Percentiles rank a stretch among this genome's conserved stretches.
phyloP scores from a whole-genome alignment of 2,797 vertebrate species.

The Schizopygopsis malacanthus region DNA sequence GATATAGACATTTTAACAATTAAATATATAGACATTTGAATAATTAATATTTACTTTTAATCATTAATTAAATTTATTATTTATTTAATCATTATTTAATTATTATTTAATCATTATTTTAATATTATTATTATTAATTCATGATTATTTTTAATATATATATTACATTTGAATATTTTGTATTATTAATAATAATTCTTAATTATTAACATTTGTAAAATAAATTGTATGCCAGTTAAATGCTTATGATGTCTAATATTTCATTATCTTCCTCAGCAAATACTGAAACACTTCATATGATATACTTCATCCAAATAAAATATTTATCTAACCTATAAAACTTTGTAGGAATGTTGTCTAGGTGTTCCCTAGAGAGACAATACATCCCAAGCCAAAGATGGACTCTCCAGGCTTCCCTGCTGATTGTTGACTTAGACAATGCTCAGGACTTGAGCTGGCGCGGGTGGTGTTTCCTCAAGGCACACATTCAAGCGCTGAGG shows the following conservation, averaged over 20 bases:
- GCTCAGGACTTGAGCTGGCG: constrained; percentile 6
- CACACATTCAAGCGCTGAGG: constrained; percentile 60
- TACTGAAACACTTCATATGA: neutral
- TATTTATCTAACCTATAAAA: neutral
- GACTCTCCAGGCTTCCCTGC: neutral
- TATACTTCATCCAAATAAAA: neutral
- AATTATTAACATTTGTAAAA: neutral
- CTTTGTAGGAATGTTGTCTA: neutral
- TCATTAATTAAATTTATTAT: too few species aligned
- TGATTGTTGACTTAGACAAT: constrained; percentile 48
- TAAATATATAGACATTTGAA: neutral
- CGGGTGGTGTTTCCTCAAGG: constrained; percentile 54
- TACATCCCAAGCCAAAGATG: neutral
- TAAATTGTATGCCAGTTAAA: neutral
- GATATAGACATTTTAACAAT: neutral
- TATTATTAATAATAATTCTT: neutral
- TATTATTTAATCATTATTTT: too few species aligned
- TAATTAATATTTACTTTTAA: neutral
- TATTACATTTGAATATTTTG: too few species aligned
- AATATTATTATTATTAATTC: too few species aligned
- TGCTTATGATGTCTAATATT: neutral
- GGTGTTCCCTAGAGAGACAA: neutral
- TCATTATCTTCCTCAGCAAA: neutral
- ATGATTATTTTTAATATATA: too few species aligned
- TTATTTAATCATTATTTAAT: too few species aligned